Conservation (phyloP, 2,888 invertebrate species). For the Trichopoda pennipes region DNA sequence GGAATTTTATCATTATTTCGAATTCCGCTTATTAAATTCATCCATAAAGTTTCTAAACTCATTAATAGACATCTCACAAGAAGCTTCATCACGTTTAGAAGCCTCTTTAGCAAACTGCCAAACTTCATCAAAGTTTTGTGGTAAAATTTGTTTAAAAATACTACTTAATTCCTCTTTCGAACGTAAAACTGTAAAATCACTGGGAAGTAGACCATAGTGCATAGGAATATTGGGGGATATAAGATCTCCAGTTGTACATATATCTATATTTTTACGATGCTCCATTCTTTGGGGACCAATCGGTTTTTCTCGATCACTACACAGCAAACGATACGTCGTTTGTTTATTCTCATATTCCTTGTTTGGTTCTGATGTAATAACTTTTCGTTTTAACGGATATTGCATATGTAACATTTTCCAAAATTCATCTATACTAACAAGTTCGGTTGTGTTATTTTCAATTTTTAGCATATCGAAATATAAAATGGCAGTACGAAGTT, state of each 20-base stretch:
- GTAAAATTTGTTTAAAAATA: constrained; percentile 71
- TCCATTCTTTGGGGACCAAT: constrained; percentile 19
- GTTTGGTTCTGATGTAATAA: constrained; percentile 64
- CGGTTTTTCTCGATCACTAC: constrained; percentile 71
- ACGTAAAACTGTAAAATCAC: constrained; percentile 73
- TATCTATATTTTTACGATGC: constrained; percentile 47
- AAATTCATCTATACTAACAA: constrained; percentile 72
- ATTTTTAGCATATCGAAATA: constrained; percentile 72
- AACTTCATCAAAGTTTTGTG: constrained; percentile 60
- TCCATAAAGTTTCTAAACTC: constrained; percentile 57
- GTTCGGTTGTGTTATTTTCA: constrained; percentile 69
- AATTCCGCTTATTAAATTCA: constrained; percentile 30
- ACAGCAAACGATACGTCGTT: constrained; percentile 76
- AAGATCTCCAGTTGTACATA: constrained; percentile 70
- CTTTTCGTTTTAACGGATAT: constrained; percentile 71
- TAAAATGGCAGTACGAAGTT: constrained; percentile 69
- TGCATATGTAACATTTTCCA: constrained; percentile 72
- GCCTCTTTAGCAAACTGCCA: constrained; percentile 54
- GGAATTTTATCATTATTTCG: background rate
- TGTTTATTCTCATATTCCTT: constrained; percentile 70
- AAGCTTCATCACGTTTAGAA: background rate
- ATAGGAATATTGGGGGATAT: constrained; percentile 72
- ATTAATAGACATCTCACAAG: constrained; percentile 63
- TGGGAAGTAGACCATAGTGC: constrained; percentile 71
- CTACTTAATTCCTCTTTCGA: constrained; percentile 71